Conservation (phyloP, 2,113 vertebrate genomes). For the Pogona vitticeps region DNA sequence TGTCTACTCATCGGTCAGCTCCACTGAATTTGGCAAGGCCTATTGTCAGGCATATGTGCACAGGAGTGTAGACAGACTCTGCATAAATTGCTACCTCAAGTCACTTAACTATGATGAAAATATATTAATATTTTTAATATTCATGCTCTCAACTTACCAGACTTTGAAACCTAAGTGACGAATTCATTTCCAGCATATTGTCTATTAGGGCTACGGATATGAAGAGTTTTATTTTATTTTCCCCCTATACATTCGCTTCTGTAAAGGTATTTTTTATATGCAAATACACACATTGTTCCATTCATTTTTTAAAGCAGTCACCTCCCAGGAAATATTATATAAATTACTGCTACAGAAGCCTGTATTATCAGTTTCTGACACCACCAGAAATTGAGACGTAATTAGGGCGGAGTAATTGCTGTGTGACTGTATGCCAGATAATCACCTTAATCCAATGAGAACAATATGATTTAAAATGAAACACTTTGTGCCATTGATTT, state of each 20-base stretch:
- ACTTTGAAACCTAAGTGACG: neutral
- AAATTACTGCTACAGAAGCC: constrained; percentile 53
- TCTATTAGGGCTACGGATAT: constrained; percentile 30
- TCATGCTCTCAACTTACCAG: neutral
- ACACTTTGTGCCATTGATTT: constrained; percentile 66
- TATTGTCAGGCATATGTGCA: neutral
- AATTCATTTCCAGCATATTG: neutral
- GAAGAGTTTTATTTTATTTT: constrained; percentile 35
- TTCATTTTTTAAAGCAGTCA: constrained; percentile 47
- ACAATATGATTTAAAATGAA: constrained; percentile 67
- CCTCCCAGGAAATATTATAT: neutral
- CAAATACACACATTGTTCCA: constrained; percentile 59
- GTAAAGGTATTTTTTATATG: constrained; percentile 56
- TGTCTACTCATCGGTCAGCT: neutral
- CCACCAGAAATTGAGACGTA: constrained; percentile 62
- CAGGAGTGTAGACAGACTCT: neutral
- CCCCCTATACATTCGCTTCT: constrained; percentile 6
- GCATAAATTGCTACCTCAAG: neutral
- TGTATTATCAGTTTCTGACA: constrained; percentile 58
- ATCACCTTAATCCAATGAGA: constrained; percentile 65
- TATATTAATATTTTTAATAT: neutral
- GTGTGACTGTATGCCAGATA: constrained; percentile 55
- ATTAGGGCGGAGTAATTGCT: constrained; percentile 65
- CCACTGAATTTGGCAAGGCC: neutral
- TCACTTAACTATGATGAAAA: neutral